These are phyloP conservation scores for Chroicocephalus ridibundus DNA, from an alignment of 2,113 vertebrate genomes.

Conservation along the genomic window DNA sequence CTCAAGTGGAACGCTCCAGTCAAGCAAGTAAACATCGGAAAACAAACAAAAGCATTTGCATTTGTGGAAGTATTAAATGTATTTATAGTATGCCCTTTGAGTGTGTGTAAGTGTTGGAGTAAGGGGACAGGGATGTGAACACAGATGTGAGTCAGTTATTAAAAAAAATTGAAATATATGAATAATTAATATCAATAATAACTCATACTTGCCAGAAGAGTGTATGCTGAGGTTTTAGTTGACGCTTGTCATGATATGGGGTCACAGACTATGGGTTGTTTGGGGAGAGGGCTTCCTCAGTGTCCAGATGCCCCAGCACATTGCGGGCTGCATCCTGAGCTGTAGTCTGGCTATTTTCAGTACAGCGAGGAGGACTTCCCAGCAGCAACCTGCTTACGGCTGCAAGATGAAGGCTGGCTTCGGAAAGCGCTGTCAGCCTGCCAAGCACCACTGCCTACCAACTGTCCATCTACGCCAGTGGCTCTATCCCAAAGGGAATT, in stretches of 20 bases:
- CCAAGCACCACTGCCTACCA: not conserved
- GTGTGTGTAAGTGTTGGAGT: not conserved
- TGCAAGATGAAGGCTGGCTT: not conserved
- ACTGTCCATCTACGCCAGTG: not conserved
- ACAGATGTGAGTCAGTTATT: not conserved
- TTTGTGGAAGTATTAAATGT: conserved; percentile 20
- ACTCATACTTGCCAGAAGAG: not conserved
- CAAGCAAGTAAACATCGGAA: conserved; percentile 63
- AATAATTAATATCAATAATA: not conserved
- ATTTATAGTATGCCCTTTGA: not conserved
- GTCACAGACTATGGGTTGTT: not conserved
- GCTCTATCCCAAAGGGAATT: not conserved
- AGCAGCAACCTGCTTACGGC: not conserved
- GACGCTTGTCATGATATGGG: not conserved
- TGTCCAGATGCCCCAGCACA: not conserved
- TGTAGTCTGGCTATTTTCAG: not conserved
- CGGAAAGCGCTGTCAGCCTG: not conserved
- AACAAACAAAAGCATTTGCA: conserved; percentile 48
- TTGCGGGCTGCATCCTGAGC: rapidly evolving
- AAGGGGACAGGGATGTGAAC: not conserved
- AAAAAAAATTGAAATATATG: not conserved
- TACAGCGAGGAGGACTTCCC: not conserved
- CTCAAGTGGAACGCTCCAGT: conserved; percentile 38
- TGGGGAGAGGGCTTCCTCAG: not conserved
- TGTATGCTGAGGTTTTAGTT: not conserved